A percentile compares a stretch with the other conserved stretches of the same genome.
Evolutionary conservation across 2,113 vertebrate species (phyloP).

Genomic region (Perca flavescens): DNA sequence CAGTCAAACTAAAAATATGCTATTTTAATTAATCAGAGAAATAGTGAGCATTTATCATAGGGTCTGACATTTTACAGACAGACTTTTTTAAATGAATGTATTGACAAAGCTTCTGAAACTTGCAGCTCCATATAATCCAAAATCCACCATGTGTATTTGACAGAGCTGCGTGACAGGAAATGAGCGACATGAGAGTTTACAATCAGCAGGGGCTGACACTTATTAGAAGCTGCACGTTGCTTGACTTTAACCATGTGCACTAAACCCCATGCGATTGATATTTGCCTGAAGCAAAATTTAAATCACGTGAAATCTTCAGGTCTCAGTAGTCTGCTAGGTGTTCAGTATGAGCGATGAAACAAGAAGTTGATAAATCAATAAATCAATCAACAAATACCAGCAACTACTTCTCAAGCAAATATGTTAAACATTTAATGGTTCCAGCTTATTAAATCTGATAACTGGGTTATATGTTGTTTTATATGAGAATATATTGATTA

Average conservation of each 20-base stretch:
- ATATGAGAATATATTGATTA: neutral
- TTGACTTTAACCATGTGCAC: slow-evolving; percentile 32
- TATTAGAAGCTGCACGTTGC: slow-evolving; percentile 35
- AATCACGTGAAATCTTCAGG: slow-evolving; percentile 45
- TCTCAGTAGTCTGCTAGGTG: neutral
- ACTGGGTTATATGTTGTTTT: neutral
- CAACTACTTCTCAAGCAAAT: neutral
- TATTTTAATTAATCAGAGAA: too few species aligned
- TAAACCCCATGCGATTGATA: slow-evolving; percentile 39
- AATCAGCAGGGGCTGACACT: slow-evolving; percentile 5
- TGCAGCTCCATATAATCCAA: neutral
- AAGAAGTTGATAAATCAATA: neutral
- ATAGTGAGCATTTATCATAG: neutral
- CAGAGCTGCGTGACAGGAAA: slow-evolving; percentile 53
- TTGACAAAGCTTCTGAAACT: neutral
- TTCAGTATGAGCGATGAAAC: neutral
- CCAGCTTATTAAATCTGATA: neutral
- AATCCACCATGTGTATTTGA: neutral
- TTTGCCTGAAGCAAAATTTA: neutral
- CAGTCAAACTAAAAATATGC: too few species aligned
- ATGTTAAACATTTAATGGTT: neutral
- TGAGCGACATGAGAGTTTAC: slow-evolving; percentile 40
- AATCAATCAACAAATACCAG: neutral
- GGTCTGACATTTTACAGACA: neutral
- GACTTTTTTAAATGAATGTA: neutral